Conservation (phyloP, 1,140 invertebrate genomes). For the Pseudomyrmex sp. region DNA sequence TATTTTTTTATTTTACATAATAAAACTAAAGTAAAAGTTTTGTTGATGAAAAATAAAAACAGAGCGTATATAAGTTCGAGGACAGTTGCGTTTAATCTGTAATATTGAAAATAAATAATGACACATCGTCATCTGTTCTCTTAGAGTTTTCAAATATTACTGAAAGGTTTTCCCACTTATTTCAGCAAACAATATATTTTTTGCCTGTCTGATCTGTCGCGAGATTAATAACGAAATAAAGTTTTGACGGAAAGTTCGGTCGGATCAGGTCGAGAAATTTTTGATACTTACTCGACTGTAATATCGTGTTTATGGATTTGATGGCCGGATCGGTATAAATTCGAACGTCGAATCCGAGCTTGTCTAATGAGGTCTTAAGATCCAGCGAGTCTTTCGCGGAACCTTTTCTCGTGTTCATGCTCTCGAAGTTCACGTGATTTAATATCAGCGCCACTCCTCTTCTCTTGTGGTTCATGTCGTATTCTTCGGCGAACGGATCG, state of each 20-base stretch:
- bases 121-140: too few relatives aligned
- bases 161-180: too few relatives aligned
- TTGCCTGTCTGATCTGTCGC: conserved; percentile 2
- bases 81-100: too few relatives aligned
- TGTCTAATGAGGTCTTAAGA: conserved; percentile 76
- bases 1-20: neutral
- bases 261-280: neutral
- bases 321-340: conserved; percentile 86
- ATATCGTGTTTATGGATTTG: conserved; percentile 83
- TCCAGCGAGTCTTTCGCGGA: conserved; percentile 83
- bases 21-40: too few relatives aligned
- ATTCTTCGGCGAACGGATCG: conserved; percentile 80
- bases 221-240: neutral
- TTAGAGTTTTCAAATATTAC: too few relatives aligned
- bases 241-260: neutral
- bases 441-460: conserved; percentile 90
- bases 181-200: neutral
- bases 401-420: conserved; percentile 78
- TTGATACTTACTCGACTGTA: conserved; percentile 83
- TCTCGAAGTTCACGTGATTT: conserved; percentile 88
- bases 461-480: conserved; percentile 87
- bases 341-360: conserved; percentile 87
- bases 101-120: too few relatives aligned
- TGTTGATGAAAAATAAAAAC: too few relatives aligned
- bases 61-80: too few relatives aligned